Evolutionary conservation across 2,888 invertebrate genomes (phyloP), one percentile per base, ranked within the genome.

Genomic region (Coremacera marginata): DNA sequence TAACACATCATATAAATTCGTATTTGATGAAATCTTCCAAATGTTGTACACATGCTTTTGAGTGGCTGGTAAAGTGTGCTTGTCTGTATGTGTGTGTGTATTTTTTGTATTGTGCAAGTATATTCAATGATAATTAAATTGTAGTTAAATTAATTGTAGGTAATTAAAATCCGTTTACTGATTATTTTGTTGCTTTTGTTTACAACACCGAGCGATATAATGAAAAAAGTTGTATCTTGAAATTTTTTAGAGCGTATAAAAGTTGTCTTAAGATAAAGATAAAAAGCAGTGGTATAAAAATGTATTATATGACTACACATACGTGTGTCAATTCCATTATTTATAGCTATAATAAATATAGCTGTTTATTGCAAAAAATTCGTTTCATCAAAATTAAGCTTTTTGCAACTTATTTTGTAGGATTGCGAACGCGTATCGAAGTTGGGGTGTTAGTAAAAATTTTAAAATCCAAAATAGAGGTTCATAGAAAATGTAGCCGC

Each of bases 91-190:
- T 31, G 60, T 65, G 67, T 62, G 70, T 52, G 67, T 9, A 67
- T 71, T 19, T 31, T 27, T 7, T 8, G 16, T 11, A 8, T 31
- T 70, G 44, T 60, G 31, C 19, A 49, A 67, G 68, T 73, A 70
- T 77, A 65, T 79, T 77, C 74, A 70, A 73, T 80, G 77, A 70
- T 78, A 80, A 80, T 80, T 78, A 76, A 77, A 80, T 52, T 74
- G 78, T 62, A 78, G 76, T 80, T 80, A 80, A 78, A 78, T 80
- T 80, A 77, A 80, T 80, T 80, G 80, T 76, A 16, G 14, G 76
- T 60, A 65, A 80, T 80, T 80, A 80, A 80, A 80, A 77, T 63
- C 9, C 22, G 5, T 16, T 68, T 60, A 57, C 44, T 57, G 60
- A 63, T 73, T 57, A 34, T 34, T 14, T 16, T 63, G 11, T 14